Evolutionary conservation across 2,113 vertebrate genomes (phyloP).

Genomic region (Tichodroma muraria): DNA sequence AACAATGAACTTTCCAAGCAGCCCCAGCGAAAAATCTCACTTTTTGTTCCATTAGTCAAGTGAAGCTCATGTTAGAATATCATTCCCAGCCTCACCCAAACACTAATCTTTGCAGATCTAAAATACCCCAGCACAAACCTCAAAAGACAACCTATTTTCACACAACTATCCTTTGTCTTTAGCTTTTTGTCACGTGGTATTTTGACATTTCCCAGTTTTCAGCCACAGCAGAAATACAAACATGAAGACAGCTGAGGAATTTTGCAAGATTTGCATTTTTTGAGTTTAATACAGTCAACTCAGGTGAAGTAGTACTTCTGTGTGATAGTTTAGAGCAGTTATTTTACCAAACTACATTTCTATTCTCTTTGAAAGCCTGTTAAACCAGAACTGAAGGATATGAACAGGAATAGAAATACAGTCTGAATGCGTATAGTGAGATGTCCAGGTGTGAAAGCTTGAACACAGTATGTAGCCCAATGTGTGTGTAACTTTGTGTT

Average conservation of each 20-base stretch:
- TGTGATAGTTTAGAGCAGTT: neutral
- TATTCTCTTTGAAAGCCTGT: neutral
- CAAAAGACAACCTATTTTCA: neutral
- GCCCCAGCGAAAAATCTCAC: neutral
- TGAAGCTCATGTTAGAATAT: neutral
- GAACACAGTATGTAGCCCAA: neutral
- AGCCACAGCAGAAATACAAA: neutral
- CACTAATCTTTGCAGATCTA: neutral
- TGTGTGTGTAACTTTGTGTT: neutral
- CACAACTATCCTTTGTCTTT: neutral
- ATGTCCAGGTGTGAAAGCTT: neutral
- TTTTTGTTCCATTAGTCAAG: neutral
- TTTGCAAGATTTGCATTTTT: neutral
- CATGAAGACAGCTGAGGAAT: neutral
- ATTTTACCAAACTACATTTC: neutral
- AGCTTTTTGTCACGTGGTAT: neutral
- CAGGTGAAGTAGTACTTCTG: neutral
- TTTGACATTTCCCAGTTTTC: neutral
- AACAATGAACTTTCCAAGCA: neutral
- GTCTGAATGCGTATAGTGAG: neutral
- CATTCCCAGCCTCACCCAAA: neutral
- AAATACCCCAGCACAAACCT: neutral
- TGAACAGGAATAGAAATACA: neutral
- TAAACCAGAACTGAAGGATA: neutral
- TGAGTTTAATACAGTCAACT: neutral